Evolutionary conservation across 2,797 vertebrate species (phyloP).

Genomic region (Sebastes elongatus): DNA sequence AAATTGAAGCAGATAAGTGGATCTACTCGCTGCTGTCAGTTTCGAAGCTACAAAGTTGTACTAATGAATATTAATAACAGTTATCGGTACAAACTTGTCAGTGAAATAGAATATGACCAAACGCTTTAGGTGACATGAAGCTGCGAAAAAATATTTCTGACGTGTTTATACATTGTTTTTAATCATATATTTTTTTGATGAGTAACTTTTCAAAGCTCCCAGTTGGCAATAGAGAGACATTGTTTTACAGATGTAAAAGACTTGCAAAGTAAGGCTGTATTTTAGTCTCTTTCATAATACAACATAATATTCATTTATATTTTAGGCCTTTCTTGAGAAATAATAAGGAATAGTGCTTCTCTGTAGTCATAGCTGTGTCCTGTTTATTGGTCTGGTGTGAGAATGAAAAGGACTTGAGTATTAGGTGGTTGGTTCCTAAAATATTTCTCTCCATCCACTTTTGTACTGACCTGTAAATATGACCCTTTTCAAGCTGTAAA

Average conservation of each 20-base stretch:
- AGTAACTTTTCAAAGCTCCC: slow-evolving; percentile 1
- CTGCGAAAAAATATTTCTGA: neutral
- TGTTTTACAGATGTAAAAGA: neutral
- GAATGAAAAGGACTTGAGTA: neutral
- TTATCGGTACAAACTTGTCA: slow-evolving; percentile 13
- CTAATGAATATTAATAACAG: slow-evolving; percentile 64
- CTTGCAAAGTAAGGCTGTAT: neutral
- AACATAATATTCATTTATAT: neutral
- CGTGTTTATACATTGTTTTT: neutral
- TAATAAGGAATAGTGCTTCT: neutral
- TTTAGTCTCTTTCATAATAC: neutral
- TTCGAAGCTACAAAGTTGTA: slow-evolving; percentile 45
- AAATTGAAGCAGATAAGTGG: slow-evolving; percentile 7
- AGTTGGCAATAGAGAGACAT: neutral
- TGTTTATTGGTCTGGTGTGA: neutral
- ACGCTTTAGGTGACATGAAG: slow-evolving; percentile 4
- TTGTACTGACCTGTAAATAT: neutral
- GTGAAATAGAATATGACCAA: neutral
- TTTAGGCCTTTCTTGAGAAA: neutral
- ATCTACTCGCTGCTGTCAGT: slow-evolving; percentile 20
- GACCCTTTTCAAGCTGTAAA: neutral
- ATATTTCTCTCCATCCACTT: neutral
- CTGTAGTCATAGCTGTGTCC: neutral
- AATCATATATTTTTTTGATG: neutral
- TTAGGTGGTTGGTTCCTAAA: neutral